Evolutionary conservation across 1,140 invertebrate species (phyloP), one percentile per base, ranked within the genome.

Genomic region (Cecropterus lyciades): DNA sequence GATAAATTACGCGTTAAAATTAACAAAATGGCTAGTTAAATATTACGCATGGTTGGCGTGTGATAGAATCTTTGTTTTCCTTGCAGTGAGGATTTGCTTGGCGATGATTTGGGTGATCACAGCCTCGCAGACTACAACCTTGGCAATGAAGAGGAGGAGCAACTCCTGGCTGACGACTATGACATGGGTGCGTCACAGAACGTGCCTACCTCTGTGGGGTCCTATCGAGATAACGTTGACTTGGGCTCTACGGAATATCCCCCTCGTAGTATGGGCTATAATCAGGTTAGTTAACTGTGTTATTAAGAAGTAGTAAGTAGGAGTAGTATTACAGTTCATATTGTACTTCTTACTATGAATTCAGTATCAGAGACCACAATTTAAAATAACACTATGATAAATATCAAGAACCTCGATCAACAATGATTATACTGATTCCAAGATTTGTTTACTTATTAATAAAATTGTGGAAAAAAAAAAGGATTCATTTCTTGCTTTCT

Each of bases 61-160:
- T 24, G 27, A 48, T 10, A 45, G 8, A 59, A 59, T 30, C 24
- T 53, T 46, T 65, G 67, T 60, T 74, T 78, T 77, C 53, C 60
- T 84, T 80, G 7, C 83, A 91, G 89, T 75, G 87, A 91, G 75
- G 89, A 91, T 62, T 82, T 90, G 65, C 76, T 92, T 63, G 85
- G 80, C 40, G 89, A 92, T 64, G 89, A 91, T 80, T 83, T 91
- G 70, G 87, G 89, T 57, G 89, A 90, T 66, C 87, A 92, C 40
- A 92, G 89, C 65, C 82, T 91, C 10, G 84, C 89, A 10, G 89
- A 91, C 70, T 91, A 90, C 45, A 91, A 90, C 56, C 79, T 90
- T 43, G 89, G 89, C 11, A 91, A 91, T 77, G 89, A 91, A n/a
- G 89, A 91, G 49, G 89, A 91, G 33, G 89, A 91, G 17, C 84